phyloP scores from a whole-genome alignment of 1,140 invertebrate genomes.

The Lineus longissimus region DNA sequence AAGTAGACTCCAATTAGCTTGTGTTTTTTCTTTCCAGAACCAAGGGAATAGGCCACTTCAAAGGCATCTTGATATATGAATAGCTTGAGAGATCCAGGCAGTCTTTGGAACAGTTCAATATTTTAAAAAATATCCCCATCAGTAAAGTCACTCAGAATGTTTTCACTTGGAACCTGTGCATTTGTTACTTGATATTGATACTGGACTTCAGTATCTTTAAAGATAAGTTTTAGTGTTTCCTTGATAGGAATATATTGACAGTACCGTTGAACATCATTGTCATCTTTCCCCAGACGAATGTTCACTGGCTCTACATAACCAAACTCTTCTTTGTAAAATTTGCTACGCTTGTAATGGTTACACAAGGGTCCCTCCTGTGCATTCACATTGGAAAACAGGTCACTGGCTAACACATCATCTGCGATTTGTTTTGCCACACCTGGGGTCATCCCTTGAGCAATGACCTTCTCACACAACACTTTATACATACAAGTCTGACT shows the following conservation, averaged over 20 bases:
- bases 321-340: slow-evolving; percentile 8
- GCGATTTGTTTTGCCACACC: neutral
- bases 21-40: neutral
- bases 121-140: slow-evolving; percentile 1
- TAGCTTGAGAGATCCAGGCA: neutral
- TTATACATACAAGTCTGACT: neutral
- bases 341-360: neutral
- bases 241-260: neutral
- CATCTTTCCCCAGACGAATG: neutral
- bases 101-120: slow-evolving; percentile 3
- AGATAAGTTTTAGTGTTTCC: neutral
- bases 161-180: neutral
- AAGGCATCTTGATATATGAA: slow-evolving; percentile 1
- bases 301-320: neutral
- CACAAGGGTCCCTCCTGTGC: neutral
- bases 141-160: neutral
- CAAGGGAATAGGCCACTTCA: neutral
- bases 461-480: neutral
- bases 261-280: neutral
- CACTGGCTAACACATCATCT: neutral
- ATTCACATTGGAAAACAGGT: neutral
- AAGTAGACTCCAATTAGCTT: neutral
- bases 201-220: neutral
- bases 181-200: neutral
- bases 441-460: neutral